phyloP scores from a whole-genome alignment of 2,113 vertebrate genomes.

The Microtus ochrogaster region DNA sequence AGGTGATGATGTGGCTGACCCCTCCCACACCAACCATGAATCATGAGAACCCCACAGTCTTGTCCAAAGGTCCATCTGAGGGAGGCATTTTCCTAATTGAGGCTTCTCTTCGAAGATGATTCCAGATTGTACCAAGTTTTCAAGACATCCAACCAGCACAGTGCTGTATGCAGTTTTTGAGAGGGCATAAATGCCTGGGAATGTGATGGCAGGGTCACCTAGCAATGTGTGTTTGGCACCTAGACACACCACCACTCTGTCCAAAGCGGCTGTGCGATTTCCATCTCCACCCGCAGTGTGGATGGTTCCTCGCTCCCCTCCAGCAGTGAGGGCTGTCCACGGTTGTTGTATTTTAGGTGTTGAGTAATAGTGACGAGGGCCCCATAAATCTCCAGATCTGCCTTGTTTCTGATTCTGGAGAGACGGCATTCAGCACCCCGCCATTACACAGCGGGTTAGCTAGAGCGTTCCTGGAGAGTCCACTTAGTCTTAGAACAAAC shows the following conservation, averaged over 20 bases:
- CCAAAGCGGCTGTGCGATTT: fast-evolving
- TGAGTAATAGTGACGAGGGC: not conserved
- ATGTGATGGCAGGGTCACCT: not conserved
- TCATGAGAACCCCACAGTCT: too few relatives aligned
- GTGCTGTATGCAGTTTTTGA: not conserved
- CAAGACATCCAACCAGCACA: not conserved
- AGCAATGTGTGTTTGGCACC: not conserved
- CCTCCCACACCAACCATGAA: not conserved
- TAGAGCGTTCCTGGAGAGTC: not conserved
- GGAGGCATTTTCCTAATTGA: not conserved
- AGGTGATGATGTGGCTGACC: too few relatives aligned
- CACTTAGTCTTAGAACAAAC: not conserved
- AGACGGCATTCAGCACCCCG: not conserved
- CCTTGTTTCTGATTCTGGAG: not conserved
- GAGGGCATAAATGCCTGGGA: not conserved
- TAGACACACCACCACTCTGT: not conserved
- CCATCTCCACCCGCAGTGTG: not conserved
- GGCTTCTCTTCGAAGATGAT: not conserved
- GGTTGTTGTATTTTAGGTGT: not conserved
- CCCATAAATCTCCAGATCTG: not conserved
- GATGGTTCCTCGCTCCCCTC: not conserved
- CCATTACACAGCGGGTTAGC: not conserved
- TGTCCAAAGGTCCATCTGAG: not conserved
- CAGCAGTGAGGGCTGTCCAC: not conserved
- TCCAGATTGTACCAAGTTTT: not conserved